Evolutionary conservation across 1,140 invertebrate species (phyloP).

Genomic region (Drosophila gunungcola): DNA sequence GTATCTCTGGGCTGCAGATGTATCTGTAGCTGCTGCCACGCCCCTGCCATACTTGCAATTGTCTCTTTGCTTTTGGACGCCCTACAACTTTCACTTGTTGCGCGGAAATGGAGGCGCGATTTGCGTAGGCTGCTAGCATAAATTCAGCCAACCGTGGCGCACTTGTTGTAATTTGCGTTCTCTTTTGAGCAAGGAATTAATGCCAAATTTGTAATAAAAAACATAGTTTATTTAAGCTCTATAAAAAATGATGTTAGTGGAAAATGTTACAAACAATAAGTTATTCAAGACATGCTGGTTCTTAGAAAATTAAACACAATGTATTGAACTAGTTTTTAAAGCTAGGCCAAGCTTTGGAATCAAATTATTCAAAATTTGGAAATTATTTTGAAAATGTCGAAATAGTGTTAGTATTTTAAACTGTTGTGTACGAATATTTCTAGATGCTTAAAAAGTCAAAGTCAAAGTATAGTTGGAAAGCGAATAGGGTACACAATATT

Average conservation of each 20-base stretch:
- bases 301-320: too few relatives aligned
- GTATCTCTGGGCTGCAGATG: slow-evolving; percentile 12
- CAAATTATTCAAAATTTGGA: too few relatives aligned
- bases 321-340: too few relatives aligned
- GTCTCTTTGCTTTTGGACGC: slow-evolving; percentile 56
- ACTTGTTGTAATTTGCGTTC: slow-evolving; percentile 9
- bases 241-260: neutral
- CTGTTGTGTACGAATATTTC: too few relatives aligned
- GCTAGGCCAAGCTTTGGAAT: too few relatives aligned
- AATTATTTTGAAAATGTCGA: too few relatives aligned
- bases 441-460: too few relatives aligned
- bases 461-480: too few relatives aligned
- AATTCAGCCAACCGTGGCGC: slow-evolving; percentile 14
- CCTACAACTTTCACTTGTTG: slow-evolving; percentile 77
- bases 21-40: slow-evolving; percentile 13
- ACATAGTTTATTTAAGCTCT: neutral
- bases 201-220: neutral
- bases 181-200: neutral
- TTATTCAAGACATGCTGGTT: too few relatives aligned
- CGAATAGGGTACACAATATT: too few relatives aligned
- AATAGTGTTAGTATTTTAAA: too few relatives aligned
- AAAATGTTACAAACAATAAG: too few relatives aligned
- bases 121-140: slow-evolving; percentile 47
- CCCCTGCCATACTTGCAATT: slow-evolving; percentile 54
- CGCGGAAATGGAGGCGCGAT: slow-evolving; percentile 29